Evolutionary conservation across 2,888 invertebrate species (phyloP), one percentile per base, ranked within the genome.

Genomic region (Brachylomia viminalis): DNA sequence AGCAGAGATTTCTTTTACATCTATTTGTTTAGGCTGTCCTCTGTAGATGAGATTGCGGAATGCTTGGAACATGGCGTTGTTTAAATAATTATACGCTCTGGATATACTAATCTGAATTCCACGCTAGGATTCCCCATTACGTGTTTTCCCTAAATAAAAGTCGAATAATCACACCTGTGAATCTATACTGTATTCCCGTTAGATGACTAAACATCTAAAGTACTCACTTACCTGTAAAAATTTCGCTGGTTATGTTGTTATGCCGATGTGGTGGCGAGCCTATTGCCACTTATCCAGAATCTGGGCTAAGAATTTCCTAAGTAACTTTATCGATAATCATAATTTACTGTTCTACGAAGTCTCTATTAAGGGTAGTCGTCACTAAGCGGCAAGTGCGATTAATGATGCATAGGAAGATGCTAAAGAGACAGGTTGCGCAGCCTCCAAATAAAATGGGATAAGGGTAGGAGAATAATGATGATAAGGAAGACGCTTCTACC

Each of bases 1-100:
- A 86, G 62, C 81, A 23, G 80, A 84, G 86, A 87, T 89, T 88
- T 91, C 75, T 83, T 87, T 83, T 23, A 69, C 74, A 70, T 79
- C 69, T 80, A 84, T 88, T 87, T 86, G 80, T 72, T 77, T 59
- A 74, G 66, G 27, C 42, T 62, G 45, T 69, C 45, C 58, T 64
- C 17, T 52, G 15, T 38, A 62, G 47, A 56, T 64, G 72, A 72
- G 61, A 45, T 69, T 56, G 66, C 13, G 70, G 66, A 71, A 80
- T 80, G 61, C 45, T 58, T 47, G 52, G 67, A 47, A 42, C 49
- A 15, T 13, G 15, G 23, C 30, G 56, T 42, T 65, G 13, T 56
- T 59, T 33, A 72, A 84, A 64, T 56, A 84, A 80, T 67, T 42
- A 72, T 33, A 79, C 30, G 42, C n/a, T 56, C 49, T 42, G 38